Evolutionary conservation across 2,797 vertebrate genomes (phyloP).

Genomic region (Micromesistius poutassou): DNA sequence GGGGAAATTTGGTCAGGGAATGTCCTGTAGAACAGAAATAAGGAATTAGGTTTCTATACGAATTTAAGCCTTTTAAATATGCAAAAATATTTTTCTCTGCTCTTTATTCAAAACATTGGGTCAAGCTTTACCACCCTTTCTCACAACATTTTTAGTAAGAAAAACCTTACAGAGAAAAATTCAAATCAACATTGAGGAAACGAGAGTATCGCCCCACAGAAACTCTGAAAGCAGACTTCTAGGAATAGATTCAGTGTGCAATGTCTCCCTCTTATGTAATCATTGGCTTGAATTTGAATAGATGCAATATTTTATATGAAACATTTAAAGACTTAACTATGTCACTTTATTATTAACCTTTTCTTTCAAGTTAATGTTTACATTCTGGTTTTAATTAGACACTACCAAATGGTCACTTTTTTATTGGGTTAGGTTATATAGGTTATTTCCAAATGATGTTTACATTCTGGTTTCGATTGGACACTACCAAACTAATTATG

Average conservation of each 20-base stretch:
- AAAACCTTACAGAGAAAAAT: not conserved
- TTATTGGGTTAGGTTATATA: no score
- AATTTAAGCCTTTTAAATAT: not conserved
- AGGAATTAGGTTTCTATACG: not conserved
- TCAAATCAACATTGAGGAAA: not conserved
- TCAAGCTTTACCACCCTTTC: not conserved
- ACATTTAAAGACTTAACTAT: not conserved
- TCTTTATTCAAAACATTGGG: not conserved
- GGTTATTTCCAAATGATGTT: not conserved
- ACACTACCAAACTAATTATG: not conserved
- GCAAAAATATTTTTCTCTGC: not conserved
- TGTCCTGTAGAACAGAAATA: not conserved
- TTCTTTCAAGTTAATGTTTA: no score
- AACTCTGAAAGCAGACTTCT: not conserved
- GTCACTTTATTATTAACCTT: not conserved
- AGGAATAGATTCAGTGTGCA: not conserved
- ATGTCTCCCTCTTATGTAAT: not conserved
- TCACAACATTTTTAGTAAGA: not conserved
- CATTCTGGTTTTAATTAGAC: not conserved
- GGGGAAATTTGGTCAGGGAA: not conserved
- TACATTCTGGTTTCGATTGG: not conserved
- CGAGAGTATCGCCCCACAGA: not conserved
- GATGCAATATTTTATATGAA: not conserved
- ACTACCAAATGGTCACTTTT: not conserved
- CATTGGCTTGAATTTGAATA: not conserved